Percentiles rank a stretch among this genome's conserved stretches.
Evolutionary conservation across 2,888 invertebrate genomes (phyloP).

Genomic region (Anoncus sp.): DNA sequence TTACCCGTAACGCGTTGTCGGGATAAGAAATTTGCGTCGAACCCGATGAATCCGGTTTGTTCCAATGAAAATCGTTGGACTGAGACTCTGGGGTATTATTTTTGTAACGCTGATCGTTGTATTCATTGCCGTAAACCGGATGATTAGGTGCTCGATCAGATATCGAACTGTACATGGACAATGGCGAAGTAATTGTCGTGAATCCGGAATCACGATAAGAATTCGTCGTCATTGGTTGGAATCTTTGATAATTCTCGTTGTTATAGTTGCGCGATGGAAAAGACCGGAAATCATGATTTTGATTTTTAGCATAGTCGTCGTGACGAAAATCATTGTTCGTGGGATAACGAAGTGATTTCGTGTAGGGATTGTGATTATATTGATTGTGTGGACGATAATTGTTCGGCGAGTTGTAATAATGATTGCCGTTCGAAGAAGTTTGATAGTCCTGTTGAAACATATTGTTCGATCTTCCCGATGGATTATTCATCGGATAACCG

Average conservation of each 20-base stretch:
- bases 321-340: constrained; percentile 39
- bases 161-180: constrained; percentile 29
- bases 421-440: constrained; percentile 13
- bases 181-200: background rate
- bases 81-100: background rate
- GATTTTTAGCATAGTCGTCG: constrained; percentile 28
- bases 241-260: constrained; percentile 18
- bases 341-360: constrained; percentile 22
- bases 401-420: constrained; percentile 34
- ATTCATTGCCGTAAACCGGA: constrained; percentile 7
- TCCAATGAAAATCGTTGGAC: background rate
- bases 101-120: constrained; percentile 12
- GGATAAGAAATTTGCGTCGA: constrained; percentile 27
- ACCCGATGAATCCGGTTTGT: constrained; percentile 25
- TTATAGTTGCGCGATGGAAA: constrained; percentile 4
- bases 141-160: background rate
- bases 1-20: background rate
- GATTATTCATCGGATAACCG: constrained; percentile 16
- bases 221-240: background rate
- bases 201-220: background rate
- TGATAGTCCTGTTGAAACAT: constrained; percentile 15
- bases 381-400: constrained; percentile 36
- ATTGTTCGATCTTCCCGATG: constrained; percentile 5
- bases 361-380: constrained; percentile 4
- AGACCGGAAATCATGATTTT: constrained; percentile 19